phyloP scores from a whole-genome alignment of 1,140 invertebrate genomes.

The Drosophila saltans region DNA sequence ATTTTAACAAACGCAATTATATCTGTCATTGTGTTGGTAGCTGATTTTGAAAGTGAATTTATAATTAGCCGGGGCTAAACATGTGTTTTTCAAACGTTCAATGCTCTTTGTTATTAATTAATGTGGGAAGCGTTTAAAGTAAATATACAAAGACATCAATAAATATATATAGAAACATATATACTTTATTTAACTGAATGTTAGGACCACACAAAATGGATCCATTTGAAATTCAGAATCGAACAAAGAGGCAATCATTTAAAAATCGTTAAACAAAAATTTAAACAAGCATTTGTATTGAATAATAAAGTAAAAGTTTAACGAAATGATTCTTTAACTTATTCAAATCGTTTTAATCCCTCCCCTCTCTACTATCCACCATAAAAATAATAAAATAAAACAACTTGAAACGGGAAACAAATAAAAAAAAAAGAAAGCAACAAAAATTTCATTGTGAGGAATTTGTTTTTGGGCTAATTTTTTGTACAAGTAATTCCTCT shows the following conservation, averaged over 20 bases:
- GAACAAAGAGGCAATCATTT: slow-evolving; percentile 12
- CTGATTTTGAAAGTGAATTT: slow-evolving; percentile 71
- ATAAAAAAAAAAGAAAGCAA: slow-evolving; percentile 16
- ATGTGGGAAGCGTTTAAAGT: slow-evolving; percentile 61
- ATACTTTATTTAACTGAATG: slow-evolving; percentile 1
- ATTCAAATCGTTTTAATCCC: neutral
- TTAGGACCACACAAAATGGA: slow-evolving; percentile 8
- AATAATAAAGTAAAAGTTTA: slow-evolving; percentile 13
- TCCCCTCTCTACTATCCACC: neutral
- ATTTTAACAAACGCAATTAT: neutral
- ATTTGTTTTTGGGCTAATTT: slow-evolving; percentile 54
- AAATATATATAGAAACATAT: neutral
- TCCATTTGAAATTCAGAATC: slow-evolving; percentile 1
- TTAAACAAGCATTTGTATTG: neutral
- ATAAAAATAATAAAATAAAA: slow-evolving; percentile 10
- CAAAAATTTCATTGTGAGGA: slow-evolving; percentile 44
- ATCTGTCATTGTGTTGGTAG: slow-evolving; percentile 21
- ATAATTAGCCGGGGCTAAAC: slow-evolving; percentile 63
- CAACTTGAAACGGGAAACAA: slow-evolving; percentile 13
- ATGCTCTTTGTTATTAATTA: slow-evolving; percentile 65
- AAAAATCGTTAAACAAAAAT: slow-evolving; percentile 18
- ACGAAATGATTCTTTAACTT: slow-evolving; percentile 5
- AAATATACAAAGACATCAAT: slow-evolving; percentile 12
- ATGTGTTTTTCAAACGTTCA: slow-evolving; percentile 36
- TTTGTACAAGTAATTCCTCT: slow-evolving; percentile 11